phyloP scores from a whole-genome alignment of 2,113 vertebrate species.

The Dascyllus trimaculatus region DNA sequence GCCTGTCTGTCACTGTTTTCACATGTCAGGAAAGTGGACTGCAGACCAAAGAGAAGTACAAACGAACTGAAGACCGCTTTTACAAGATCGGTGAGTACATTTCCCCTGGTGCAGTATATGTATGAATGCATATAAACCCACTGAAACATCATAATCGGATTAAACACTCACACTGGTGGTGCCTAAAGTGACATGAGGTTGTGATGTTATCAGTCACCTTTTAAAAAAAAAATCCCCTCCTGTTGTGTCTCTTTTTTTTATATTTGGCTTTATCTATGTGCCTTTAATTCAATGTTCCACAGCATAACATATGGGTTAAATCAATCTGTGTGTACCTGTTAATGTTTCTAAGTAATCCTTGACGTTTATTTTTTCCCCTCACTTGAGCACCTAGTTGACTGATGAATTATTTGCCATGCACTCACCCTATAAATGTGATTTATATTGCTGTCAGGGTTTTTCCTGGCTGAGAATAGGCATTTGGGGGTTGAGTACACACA shows the following conservation, averaged over 20 bases:
- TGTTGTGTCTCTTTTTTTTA: background rate
- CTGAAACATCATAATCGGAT: conserved; percentile 7
- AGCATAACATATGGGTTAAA: too few species aligned
- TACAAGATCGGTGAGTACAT: conserved; percentile 91
- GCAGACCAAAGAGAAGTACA: conserved; percentile 94
- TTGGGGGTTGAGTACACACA: too few species aligned
- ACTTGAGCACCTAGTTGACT: background rate
- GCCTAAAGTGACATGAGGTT: background rate
- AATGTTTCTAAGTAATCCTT: background rate
- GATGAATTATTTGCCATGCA: background rate
- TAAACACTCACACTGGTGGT: conserved; percentile 11
- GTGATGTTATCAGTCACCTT: background rate
- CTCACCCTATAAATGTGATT: background rate
- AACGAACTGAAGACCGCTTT: conserved; percentile 93
- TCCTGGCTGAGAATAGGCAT: background rate
- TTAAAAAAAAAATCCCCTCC: background rate
- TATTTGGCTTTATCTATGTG: too few species aligned
- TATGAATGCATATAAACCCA: background rate
- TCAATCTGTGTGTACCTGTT: too few species aligned
- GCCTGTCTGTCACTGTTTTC: conserved; percentile 10
- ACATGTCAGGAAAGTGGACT: conserved; percentile 74
- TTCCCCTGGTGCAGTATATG: background rate
- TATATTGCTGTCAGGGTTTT: background rate
- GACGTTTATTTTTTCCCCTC: background rate
- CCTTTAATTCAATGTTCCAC: too few species aligned